phyloP scores from a whole-genome alignment of 1,140 invertebrate genomes.

The Aplysia californica region DNA sequence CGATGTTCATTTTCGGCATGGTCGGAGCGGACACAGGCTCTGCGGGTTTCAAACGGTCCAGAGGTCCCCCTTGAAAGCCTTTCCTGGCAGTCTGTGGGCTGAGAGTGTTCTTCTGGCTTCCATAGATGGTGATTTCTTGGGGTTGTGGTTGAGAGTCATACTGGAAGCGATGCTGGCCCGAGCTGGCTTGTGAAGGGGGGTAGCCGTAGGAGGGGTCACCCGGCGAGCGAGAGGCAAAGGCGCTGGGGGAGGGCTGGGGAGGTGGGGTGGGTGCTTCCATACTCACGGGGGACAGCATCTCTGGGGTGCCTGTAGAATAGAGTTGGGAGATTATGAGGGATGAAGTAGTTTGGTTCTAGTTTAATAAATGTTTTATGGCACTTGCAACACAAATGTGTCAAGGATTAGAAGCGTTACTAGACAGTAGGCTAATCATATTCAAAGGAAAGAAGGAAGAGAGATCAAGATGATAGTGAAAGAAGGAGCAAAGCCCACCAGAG shows the following conservation, averaged over 20 bases:
- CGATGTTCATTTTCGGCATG: constrained; percentile 2
- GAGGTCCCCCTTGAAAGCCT: neutral
- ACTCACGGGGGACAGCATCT: constrained; percentile 60
- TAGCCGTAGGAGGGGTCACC: constrained; percentile 13
- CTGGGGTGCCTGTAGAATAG: constrained; percentile 51
- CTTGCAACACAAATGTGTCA: neutral
- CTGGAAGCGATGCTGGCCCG: constrained; percentile 7
- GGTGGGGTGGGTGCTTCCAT: constrained; percentile 59
- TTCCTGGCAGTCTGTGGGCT: neutral
- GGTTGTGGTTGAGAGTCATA: neutral
- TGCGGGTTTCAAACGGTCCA: constrained; percentile 3
- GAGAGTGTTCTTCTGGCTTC: constrained; percentile 9
- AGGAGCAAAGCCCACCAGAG: too few relatives aligned
- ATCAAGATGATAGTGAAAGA: too few relatives aligned
- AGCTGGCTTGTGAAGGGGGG: constrained; percentile 26
- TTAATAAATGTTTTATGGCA: too few relatives aligned
- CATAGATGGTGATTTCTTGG: constrained; percentile 23
- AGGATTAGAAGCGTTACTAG: too few relatives aligned
- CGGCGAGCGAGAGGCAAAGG: constrained; percentile 43
- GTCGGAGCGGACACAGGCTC: neutral
- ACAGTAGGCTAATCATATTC: too few relatives aligned
- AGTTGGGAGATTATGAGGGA: neutral
- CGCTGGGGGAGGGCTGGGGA: constrained; percentile 60
- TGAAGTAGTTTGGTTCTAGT: too few relatives aligned
- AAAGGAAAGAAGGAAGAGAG: too few relatives aligned